Evolutionary conservation across 2,113 vertebrate genomes (phyloP), one percentile per base, ranked within the genome.

Genomic region (Salvelinus fontinalis): DNA sequence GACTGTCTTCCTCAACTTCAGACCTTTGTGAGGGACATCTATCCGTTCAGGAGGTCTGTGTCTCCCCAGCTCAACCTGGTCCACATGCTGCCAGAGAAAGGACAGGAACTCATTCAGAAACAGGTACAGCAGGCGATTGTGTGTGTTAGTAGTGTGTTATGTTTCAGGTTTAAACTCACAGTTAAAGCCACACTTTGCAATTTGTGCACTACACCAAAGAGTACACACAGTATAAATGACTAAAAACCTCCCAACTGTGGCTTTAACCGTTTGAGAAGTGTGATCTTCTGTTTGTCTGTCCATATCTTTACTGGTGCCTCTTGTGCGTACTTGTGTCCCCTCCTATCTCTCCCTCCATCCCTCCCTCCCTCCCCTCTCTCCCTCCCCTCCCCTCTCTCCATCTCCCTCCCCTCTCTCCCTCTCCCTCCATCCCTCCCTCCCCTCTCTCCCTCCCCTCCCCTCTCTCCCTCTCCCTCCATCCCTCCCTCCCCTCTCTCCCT

Each of bases 11-110:
- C 72, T 34, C 29, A 77, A 75, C 75, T 82, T 24, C 84, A 99
- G 98, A 99, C 97, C 1, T 99, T 97, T 0, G 98, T 99, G 34
- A 95, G 97, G 77, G 98, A 99, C 78, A 98, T 99, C 87, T 99
- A 99, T 84, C 97, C 98, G 9, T 99, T 99, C 89, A 92, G 98
- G 76, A 95, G 98, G 81, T 99, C 97, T 0, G 97, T 99, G 3
- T 99, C 97, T 67, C 97, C 98, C 0, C 97, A 99, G 90, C 94
- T 99, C 81, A 99, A 99, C 87, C 92, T 99, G 54, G 97, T 99
- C 31, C 96, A 98, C 83, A 99, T 99, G 97, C 93, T 96, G 75
- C 97, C 97, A 0, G 97, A 99, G 79, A 99, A 97, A 82, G 98
- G 98, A 18, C 97, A 97, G 85, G 97, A 99, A 78, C 96, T 99